phyloP scores from a whole-genome alignment of 1,140 invertebrate species.

The Pseudobourletiella spinata region DNA sequence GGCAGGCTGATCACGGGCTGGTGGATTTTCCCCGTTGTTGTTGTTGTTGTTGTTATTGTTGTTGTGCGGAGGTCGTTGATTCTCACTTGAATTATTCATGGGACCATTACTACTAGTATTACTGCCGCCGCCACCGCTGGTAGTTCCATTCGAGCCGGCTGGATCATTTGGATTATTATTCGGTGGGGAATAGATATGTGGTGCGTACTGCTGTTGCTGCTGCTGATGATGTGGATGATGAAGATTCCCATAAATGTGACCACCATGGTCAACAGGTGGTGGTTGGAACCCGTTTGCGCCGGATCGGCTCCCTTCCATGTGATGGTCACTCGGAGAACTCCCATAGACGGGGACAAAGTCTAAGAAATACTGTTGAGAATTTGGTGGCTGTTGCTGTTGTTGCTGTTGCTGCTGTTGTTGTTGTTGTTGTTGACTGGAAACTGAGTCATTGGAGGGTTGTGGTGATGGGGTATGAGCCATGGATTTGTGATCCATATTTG shows the following conservation, averaged over 20 bases:
- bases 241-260: conserved; percentile 4
- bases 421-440: not conserved
- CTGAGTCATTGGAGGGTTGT: not conserved
- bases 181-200: conserved; percentile 4
- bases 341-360: not conserved
- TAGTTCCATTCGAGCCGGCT: not conserved
- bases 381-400: not conserved
- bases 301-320: conserved; percentile 8
- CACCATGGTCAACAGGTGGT: conserved; percentile 23
- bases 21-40: conserved; percentile 2
- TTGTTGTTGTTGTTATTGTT: conserved; percentile 11
- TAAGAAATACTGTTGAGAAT: conserved; percentile 10
- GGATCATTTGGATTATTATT: not conserved
- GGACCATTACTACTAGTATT: not conserved
- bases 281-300: not conserved
- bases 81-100: not conserved
- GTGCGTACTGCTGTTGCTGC: not conserved
- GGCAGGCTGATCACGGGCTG: conserved; percentile 50
- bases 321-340: conserved; percentile 18
- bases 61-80: not conserved
- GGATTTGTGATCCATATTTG: too few relatives aligned
- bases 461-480: not conserved
- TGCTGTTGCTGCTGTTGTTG: too few relatives aligned
- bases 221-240: conserved; percentile 11
- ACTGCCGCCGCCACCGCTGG: conserved; percentile 3